Evolutionary conservation across 2,113 vertebrate genomes (phyloP), one percentile per base, ranked within the genome.

Genomic region (Mormyrus lacerda): DNA sequence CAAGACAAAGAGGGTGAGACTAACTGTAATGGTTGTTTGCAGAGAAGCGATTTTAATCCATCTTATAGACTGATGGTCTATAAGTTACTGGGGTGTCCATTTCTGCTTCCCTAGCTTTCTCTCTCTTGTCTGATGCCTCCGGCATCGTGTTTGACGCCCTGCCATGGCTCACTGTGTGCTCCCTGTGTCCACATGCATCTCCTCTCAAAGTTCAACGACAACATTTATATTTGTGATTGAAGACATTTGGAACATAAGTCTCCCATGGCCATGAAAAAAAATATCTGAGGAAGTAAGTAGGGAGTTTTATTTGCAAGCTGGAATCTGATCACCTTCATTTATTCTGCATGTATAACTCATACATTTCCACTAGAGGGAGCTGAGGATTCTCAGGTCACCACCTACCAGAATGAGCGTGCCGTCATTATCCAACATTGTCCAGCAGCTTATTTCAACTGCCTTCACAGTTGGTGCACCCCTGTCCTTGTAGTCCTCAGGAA

Each of bases 301-400:
- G 61, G n/a, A 31, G 61, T 4, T 3, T 31, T n/a, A 65, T 65
- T 27, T 51, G 10, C 21, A 35, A 76, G 69, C 69, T 39, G 69
- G 13, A 76, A 76, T 15, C 35, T 79, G 73, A 17, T 79, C n/a
- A 0, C 11, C 50, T 87, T 87, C 15, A 48, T 86, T 88, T 31
- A 15, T 76, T 31, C 27, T 88, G 45, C n/a, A 27, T 69, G 47
- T 24, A 50, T 50, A 35, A 88, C 3, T 27, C 11, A 47, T 85
- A 45, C 27, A 76, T 73, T 79, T 88, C 44, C 87, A 35, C 87
- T 35, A 88, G 87, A 88, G 87, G 87, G 87, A 48, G 31, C 87
- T 79, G 65, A 13, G 31, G 44, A 79, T 51, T 17, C 65, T 88
- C 83, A 42, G 73, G 13, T 69, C 61, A 55, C 19, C 53, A 55